Evolutionary conservation across 1,140 invertebrate species (phyloP).

Genomic region (Helicoverpa zea): DNA sequence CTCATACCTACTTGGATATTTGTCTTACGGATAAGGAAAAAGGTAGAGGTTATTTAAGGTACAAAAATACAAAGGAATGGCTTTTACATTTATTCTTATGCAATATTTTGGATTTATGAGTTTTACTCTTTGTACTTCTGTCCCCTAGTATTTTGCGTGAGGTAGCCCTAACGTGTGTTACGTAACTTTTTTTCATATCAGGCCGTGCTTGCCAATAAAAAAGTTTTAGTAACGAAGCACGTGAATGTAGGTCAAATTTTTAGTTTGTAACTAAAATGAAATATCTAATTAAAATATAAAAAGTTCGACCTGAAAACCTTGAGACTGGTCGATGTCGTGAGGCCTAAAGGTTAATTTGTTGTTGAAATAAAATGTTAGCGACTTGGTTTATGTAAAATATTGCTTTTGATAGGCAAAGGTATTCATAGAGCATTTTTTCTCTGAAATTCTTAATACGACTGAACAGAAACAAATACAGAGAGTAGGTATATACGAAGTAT

Average conservation of each 20-base stretch:
- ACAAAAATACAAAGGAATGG: conserved; percentile 9
- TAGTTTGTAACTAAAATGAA: background rate
- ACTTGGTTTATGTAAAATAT: too few relatives aligned
- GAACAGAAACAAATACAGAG: too few relatives aligned
- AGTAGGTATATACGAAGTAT: too few relatives aligned
- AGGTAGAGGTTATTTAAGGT: background rate
- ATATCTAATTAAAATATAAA: background rate
- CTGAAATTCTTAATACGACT: too few relatives aligned
- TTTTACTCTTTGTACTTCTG: conserved; percentile 30
- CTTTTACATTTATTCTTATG: conserved; percentile 13
- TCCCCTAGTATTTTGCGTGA: conserved; percentile 16
- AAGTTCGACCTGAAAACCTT: background rate
- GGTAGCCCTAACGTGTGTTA: background rate
- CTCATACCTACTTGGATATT: background rate
- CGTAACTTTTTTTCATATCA: conserved; percentile 22
- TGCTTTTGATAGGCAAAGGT: too few relatives aligned
- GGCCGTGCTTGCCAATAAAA: background rate
- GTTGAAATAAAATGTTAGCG: background rate
- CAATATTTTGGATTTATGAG: conserved; percentile 19
- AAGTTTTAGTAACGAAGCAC: background rate
- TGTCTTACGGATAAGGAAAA: conserved; percentile 11
- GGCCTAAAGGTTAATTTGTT: background rate
- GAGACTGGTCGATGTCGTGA: background rate
- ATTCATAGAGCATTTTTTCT: too few relatives aligned
- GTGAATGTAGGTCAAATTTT: conserved; percentile 24